Percentiles rank a stretch among this genome's conserved stretches.
These are phyloP conservation scores for Porites evermanni DNA, from an alignment of 92 coral and sea anemone genomes.

Conservation along the genomic window DNA sequence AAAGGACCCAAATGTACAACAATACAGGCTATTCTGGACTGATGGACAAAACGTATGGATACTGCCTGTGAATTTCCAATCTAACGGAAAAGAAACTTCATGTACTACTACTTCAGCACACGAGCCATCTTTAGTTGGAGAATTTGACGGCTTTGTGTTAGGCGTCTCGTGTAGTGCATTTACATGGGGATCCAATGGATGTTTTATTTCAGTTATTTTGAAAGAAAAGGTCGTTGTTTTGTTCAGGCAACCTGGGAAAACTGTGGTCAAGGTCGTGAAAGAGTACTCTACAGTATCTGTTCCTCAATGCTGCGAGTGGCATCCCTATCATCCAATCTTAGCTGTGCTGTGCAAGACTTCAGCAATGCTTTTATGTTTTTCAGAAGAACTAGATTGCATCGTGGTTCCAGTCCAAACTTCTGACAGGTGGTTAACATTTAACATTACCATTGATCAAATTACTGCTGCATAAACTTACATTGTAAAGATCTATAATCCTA, in stretches of 20 bases:
- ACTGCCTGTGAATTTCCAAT: not conserved
- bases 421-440: not conserved
- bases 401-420: conserved; percentile 23
- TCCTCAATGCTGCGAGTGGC: conserved; percentile 35
- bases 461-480: too few relatives aligned
- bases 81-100: not conserved
- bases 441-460: too few relatives aligned
- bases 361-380: conserved; percentile 6
- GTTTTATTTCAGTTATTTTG: conserved; percentile 21
- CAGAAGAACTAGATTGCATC: conserved; percentile 11
- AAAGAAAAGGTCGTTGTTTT: conserved; percentile 39
- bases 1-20: not conserved
- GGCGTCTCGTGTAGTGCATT: conserved; percentile 29
- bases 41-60: conserved; percentile 45
- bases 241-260: conserved; percentile 24
- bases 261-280: conserved; percentile 10
- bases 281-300: conserved; percentile 7
- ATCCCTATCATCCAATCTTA: conserved; percentile 17
- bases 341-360: conserved; percentile 33
- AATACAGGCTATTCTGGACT: conserved; percentile 28
- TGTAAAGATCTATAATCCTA: too few relatives aligned
- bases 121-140: conserved; percentile 25
- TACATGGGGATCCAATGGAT: not conserved
- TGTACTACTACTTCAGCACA: not conserved
- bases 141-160: conserved; percentile 26